Evolutionary conservation across 2,797 vertebrate genomes (phyloP), one percentile per base, ranked within the genome.

Genomic region (Antennarius maculatus): DNA sequence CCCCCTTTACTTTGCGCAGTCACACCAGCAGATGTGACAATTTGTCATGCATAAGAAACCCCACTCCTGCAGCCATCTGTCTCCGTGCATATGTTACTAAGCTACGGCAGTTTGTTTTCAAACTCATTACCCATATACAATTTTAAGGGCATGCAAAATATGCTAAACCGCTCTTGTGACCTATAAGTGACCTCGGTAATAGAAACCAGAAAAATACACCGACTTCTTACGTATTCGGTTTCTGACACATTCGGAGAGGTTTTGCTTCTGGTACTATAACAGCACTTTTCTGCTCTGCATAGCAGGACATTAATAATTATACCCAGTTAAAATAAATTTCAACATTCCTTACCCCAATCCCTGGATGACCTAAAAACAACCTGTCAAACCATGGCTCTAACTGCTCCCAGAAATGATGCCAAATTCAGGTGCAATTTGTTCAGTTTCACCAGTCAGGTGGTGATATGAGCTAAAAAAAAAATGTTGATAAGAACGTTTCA

Each of bases 41-140:
- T 90, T 87, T 69, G 77, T 89, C 89, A 87, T 86, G 88, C 91
- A 88, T 85, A 88, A 90, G 87, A 85, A 89, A 84, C 85, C 81
- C 81, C 88, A 85, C 83, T 89, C 85, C 43, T 61, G 52, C 79
- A 72, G 84, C 90, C 91, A 92, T 93, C 91, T 92, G 92, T 88
- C 84, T 83, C 71, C 55, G 31, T 72, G 68, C 74, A 80, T 90
- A 86, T 87, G 76, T 76, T 87, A 76, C 79, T 73, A 62, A 61
- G 74, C 72, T 53, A 73, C 6, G 46, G 56, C 76, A 72, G 78
- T 88, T 89, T 89, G 85, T 86, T 86, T 80, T 88, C 63, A 16
- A 74, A 71, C 76, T 62, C 56, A 47, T 58, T 61, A 53, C 53
- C 66, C 74, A 61, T 71, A 81, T 82, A 77, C 86, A 79, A 56